A percentile compares a stretch with the other conserved stretches of the same genome.
Evolutionary conservation across 2,797 vertebrate genomes (phyloP).

Genomic region (Moxostoma hubbsi): DNA sequence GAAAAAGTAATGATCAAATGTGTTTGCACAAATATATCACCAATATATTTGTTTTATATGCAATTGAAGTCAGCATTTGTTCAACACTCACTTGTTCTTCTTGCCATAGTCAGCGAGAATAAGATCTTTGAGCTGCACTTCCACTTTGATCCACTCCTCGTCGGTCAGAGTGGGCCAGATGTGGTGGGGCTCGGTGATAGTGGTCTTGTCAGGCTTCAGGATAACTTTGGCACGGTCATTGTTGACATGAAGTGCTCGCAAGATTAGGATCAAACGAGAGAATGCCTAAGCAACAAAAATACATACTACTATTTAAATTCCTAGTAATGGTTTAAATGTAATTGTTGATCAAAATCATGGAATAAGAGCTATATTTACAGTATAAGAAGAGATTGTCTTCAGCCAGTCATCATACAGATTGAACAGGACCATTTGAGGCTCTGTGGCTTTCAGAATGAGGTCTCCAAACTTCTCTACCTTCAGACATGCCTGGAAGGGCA

Average conservation of each 20-base stretch:
- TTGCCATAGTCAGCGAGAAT: constrained; percentile 99
- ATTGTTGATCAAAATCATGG: not conserved
- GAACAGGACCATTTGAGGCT: constrained; percentile 99
- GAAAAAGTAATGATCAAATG: not conserved
- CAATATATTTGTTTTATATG: not conserved
- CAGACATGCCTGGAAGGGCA: constrained; percentile 99
- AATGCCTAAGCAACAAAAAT: constrained; percentile 83
- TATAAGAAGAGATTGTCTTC: constrained; percentile 99
- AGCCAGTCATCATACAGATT: constrained; percentile 99
- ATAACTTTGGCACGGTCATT: constrained; percentile 98
- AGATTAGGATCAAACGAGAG: constrained; percentile 97
- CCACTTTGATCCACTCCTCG: constrained; percentile 99
- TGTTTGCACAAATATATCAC: not conserved
- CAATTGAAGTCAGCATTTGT: not conserved
- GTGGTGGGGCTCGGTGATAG: constrained; percentile 97
- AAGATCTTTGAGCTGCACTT: constrained; percentile 98
- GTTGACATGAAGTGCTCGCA: constrained; percentile 95
- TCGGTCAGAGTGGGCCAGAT: constrained; percentile 99
- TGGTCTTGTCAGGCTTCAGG: constrained; percentile 98
- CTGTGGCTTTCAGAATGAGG: constrained; percentile 97
- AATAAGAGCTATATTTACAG: constrained; percentile 76
- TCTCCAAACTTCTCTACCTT: constrained; percentile 99
- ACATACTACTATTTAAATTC: constrained; percentile 45
- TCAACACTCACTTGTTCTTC: constrained; percentile 94
- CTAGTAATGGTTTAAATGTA: not conserved